Percentiles rank a stretch among this genome's conserved stretches.
phyloP scores from a whole-genome alignment of 1,140 invertebrate genomes.

The Agrypnia vestita region DNA sequence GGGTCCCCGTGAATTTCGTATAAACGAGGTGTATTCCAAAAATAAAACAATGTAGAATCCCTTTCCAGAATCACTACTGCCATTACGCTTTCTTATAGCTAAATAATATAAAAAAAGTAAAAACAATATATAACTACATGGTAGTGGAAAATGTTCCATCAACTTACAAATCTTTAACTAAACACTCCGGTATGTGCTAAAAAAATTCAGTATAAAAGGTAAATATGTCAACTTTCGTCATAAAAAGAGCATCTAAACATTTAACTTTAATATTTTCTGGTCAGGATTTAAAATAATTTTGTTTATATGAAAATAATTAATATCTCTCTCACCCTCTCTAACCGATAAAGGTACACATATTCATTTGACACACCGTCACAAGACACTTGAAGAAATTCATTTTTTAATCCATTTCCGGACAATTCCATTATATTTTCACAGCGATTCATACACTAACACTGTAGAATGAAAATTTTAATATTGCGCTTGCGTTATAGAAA shows the following conservation, averaged over 20 bases:
- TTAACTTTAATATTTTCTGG: conserved; percentile 33
- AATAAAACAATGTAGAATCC: too few relatives aligned
- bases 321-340: conserved; percentile 26
- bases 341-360: conserved; percentile 52
- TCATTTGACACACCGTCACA: conserved; percentile 57
- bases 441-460: background rate
- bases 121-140: conserved; percentile 20
- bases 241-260: conserved; percentile 1
- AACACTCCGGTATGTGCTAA: background rate
- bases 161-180: background rate
- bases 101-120: conserved; percentile 13
- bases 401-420: conserved; percentile 46
- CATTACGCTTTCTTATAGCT: conserved; percentile 8
- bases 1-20: too few relatives aligned
- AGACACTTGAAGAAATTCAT: conserved; percentile 60
- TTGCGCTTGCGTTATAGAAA: too few relatives aligned
- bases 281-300: conserved; percentile 37
- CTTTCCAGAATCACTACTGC: conserved; percentile 6
- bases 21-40: background rate
- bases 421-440: conserved; percentile 10
- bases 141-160: background rate
- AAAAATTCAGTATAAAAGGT: conserved; percentile 19
- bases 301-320: conserved; percentile 49
- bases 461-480: too few relatives aligned
- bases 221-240: conserved; percentile 30